Base-by-base conservation (phyloP, 2,888 invertebrate genomes). In the Mimas tiliae region DNA sequence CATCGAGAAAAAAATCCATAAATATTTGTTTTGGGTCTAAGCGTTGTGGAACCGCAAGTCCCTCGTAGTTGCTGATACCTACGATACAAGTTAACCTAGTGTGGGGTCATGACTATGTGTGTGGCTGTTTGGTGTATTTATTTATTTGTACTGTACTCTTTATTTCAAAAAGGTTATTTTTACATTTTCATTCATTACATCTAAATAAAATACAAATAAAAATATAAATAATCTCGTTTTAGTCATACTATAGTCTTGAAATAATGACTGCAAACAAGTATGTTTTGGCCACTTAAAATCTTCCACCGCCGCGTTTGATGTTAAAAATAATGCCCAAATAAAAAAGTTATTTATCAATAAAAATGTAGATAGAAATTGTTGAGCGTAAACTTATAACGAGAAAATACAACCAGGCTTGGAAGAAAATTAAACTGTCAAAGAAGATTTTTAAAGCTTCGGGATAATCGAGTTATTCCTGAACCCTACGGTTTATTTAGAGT, bases 381-480 rank as follows among this genome's bases (percentile, higher is more conserved):
- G 71, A 74, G 71, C 69, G 67, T 65, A 72, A 75, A 72, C 72
- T 72, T 68, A 73, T 75, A 72, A 75, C 74, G 72, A 71, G 68
- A 75, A 74, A 82, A 81, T 73, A 77, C 74, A 75, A 71, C 75
- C 70, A 70, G 70, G 69, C 75, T 73, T 69, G 72, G 75, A 74
- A 79, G 75, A 76, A 81, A 81, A 81, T 83, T 82, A 79, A 82
- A 83, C 80, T 80, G 79, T 77, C 79, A 79, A 79, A 75, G 77
- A 77, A 80, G 81, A 81, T 82, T 80, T 79, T 79, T 74, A 76
- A 78, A 74, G 79, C 79, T 75, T 63, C 70, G 69, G 74, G 75
- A 77, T 81, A 81, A 82, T 78, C 77, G 77, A 81, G 81, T 82
- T 79, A 81, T 78, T 78, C 78, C 76, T 72, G 73, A 80, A 79